Conservation (phyloP, 2,888 invertebrate species). For the Cetonia aurata region DNA sequence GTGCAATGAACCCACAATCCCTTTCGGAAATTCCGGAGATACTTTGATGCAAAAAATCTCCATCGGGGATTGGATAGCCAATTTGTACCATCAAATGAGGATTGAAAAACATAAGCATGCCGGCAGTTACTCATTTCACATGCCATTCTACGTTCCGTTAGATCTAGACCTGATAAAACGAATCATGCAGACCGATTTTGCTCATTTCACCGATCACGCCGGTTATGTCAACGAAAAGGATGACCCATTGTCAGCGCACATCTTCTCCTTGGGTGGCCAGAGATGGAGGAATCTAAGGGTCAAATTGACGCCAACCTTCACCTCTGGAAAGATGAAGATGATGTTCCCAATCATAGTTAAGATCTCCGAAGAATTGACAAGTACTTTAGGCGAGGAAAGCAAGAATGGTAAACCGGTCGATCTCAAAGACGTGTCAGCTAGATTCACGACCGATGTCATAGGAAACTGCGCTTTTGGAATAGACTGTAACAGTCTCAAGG, state of each 20-base stretch:
- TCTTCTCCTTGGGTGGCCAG: conserved; percentile 70
- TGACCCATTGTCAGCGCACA: conserved; percentile 71
- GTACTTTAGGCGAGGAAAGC: conserved; percentile 54
- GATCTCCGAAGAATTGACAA: conserved; percentile 38
- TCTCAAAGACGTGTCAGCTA: conserved; percentile 66
- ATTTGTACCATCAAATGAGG: conserved; percentile 50
- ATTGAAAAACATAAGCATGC: conserved; percentile 48
- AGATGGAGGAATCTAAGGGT: conserved; percentile 68
- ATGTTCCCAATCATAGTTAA: conserved; percentile 47
- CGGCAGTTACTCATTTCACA: conserved; percentile 51
- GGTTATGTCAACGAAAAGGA: conserved; percentile 70
- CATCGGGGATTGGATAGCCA: background rate
- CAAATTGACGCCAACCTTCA: conserved; percentile 51
- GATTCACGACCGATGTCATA: conserved; percentile 72
- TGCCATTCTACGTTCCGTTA: conserved; percentile 50
- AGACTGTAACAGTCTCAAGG: conserved; percentile 70
- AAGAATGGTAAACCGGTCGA: conserved; percentile 61
- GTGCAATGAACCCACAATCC: conserved; percentile 27
- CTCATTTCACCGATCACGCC: conserved; percentile 73
- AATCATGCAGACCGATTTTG: conserved; percentile 71
- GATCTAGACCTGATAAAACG: conserved; percentile 57
- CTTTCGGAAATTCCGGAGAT: conserved; percentile 29
- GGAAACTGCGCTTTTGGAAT: conserved; percentile 74
- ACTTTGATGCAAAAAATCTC: conserved; percentile 13
- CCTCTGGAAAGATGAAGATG: conserved; percentile 51